phyloP scores from a whole-genome alignment of 1,140 invertebrate genomes.

The Bursaphelenchus mucronatus region DNA sequence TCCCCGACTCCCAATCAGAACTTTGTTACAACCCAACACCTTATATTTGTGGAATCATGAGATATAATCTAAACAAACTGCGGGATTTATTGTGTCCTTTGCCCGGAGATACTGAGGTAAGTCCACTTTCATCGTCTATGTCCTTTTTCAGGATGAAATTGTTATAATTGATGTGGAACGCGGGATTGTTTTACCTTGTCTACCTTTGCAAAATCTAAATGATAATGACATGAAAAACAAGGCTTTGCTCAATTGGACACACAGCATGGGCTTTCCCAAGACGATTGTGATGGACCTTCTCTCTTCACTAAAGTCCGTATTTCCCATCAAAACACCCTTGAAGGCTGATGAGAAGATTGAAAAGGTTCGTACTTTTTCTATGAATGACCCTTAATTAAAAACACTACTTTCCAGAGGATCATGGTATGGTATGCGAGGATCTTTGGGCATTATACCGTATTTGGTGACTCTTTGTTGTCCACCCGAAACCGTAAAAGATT shows the following conservation, averaged over 20 bases:
- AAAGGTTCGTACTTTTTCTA: constrained; percentile 27
- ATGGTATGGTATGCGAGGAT: constrained; percentile 45
- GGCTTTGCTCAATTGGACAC: constrained; percentile 33
- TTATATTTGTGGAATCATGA: constrained; percentile 46
- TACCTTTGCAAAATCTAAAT: constrained; percentile 10
- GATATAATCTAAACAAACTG: constrained; percentile 31
- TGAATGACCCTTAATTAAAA: constrained; percentile 3
- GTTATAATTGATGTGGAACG: constrained; percentile 42
- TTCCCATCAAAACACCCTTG: constrained; percentile 31
- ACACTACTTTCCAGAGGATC: constrained; percentile 23
- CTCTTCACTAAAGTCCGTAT: constrained; percentile 22
- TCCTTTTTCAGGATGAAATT: constrained; percentile 35
- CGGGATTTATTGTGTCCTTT: constrained; percentile 10
- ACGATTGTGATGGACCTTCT: constrained; percentile 32
- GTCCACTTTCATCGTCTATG: background rate
- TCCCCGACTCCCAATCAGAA: constrained; percentile 39
- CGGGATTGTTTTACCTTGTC: constrained; percentile 32
- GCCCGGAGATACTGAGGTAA: constrained; percentile 20
- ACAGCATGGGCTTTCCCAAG: constrained; percentile 37
- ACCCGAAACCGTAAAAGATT: constrained; percentile 41
- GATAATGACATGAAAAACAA: constrained; percentile 37
- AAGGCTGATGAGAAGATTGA: constrained; percentile 43
- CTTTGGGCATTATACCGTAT: constrained; percentile 36
- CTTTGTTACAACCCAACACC: constrained; percentile 46
- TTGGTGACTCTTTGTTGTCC: constrained; percentile 34